Base-by-base conservation (phyloP, 2,113 vertebrate genomes). In the Salminus brasiliensis region DNA sequence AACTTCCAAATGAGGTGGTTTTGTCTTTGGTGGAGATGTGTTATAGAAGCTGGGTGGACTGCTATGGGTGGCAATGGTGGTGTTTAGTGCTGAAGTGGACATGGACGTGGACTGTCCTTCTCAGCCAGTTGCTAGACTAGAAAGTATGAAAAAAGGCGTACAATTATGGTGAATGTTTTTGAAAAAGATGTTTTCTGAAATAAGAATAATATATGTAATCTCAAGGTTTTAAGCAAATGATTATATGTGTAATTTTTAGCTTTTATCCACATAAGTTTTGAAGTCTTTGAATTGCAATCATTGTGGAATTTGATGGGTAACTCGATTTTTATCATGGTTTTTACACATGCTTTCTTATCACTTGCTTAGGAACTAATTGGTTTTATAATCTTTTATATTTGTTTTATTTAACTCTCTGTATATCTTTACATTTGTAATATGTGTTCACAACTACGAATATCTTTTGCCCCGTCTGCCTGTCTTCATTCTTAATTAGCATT, bases 401-500 rank as follows among this genome's bases (percentile, higher is more conserved):
- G 90, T 88, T 92, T 92, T 90, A 91, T 92, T 92, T 91, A 91
- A 88, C 85, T 87, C 81, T 91, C 91, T 88, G 67, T 91, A 92
- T 93, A 93, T 88, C 85, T 89, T 81, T 87, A 85, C 82, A 73
- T 69, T 86, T 89, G 89, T 88, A 83, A 78, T 60, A 81, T 85
- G 88, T 87, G 81, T 87, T 88, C 89, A 90, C 90, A 75, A 83
- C 76, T 79, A 71, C 59, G 72, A 83, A 87, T 87, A 84, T 87
- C 87, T 91, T 93, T 89, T 81, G 77, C 45, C 90, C 92, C 89
- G 87, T 80, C 78, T 71, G 77, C 57, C 45, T 29, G 59, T 34
- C 25, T 81, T 79, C 84, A 62, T 83, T 80, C 85, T 76, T 72
- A 72, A 72, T 87, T 87, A 88, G 32, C 53, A 83, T 79, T 86